phyloP scores from a whole-genome alignment of 2,888 invertebrate genomes.

The Drosophila tripunctata region DNA sequence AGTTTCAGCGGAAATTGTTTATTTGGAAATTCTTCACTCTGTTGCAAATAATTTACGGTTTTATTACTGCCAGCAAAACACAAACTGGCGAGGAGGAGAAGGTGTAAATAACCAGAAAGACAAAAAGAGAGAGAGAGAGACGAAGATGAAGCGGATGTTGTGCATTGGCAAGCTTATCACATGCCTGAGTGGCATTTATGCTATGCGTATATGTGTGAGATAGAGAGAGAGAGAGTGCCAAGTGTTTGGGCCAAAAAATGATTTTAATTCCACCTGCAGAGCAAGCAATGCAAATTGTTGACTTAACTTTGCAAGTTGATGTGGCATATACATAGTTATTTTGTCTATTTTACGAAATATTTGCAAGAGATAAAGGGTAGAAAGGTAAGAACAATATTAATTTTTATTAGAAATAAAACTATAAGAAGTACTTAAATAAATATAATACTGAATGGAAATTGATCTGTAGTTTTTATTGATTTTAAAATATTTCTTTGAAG shows the following conservation, averaged over 20 bases:
- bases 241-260: background rate
- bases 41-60: constrained; percentile 52
- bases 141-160: constrained; percentile 32
- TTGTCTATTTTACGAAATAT: background rate
- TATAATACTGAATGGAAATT: background rate
- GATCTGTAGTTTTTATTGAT: background rate
- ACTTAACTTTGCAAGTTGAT: background rate
- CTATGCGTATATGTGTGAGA: background rate
- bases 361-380: background rate
- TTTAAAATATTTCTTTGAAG: constrained; percentile 14
- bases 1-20: constrained; percentile 56
- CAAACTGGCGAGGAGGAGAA: background rate
- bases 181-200: constrained; percentile 23
- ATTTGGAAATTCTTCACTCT: constrained; percentile 52
- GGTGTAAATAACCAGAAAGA: background rate
- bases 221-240: background rate
- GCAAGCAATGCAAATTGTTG: constrained; percentile 5
- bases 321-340: background rate
- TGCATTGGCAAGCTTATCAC: constrained; percentile 37
- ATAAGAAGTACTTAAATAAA: background rate
- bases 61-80: constrained; percentile 21
- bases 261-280: constrained; percentile 21
- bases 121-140: background rate
- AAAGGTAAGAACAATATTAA: background rate
- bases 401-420: background rate